phyloP scores from a whole-genome alignment of 2,113 vertebrate genomes.

The Nestor notabilis region DNA sequence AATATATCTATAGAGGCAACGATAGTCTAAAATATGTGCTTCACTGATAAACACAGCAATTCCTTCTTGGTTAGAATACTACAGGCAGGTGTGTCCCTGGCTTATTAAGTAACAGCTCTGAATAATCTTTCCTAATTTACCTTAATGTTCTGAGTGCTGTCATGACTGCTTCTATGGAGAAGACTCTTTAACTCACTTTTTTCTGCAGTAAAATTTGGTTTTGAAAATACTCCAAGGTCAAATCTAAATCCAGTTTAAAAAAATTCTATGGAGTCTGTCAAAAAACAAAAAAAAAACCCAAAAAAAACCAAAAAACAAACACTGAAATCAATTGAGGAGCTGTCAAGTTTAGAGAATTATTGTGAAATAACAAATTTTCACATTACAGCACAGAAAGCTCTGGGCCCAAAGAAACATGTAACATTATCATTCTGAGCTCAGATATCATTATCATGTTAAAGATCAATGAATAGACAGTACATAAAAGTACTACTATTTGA shows the following conservation, averaged over 20 bases:
- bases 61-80: not conserved
- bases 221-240: not conserved
- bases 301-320: too few relatives aligned
- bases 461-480: not conserved
- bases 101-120: not conserved
- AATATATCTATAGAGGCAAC: not conserved
- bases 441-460: not conserved
- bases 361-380: not conserved
- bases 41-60: not conserved
- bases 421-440: not conserved
- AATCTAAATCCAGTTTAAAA: not conserved
- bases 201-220: not conserved
- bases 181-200: not conserved
- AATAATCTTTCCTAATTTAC: not conserved
- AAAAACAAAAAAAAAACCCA: not conserved
- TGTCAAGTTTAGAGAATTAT: not conserved
- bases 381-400: not conserved
- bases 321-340: not conserved
- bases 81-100: not conserved
- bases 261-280: not conserved
- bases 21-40: not conserved
- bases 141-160: not conserved
- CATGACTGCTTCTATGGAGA: not conserved
- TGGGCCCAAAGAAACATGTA: not conserved
- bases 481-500: not conserved